A percentile compares a stretch with the other conserved stretches of the same genome.
Evolutionary conservation across 2,888 invertebrate species (phyloP).

Genomic region (Timema cristinae): DNA sequence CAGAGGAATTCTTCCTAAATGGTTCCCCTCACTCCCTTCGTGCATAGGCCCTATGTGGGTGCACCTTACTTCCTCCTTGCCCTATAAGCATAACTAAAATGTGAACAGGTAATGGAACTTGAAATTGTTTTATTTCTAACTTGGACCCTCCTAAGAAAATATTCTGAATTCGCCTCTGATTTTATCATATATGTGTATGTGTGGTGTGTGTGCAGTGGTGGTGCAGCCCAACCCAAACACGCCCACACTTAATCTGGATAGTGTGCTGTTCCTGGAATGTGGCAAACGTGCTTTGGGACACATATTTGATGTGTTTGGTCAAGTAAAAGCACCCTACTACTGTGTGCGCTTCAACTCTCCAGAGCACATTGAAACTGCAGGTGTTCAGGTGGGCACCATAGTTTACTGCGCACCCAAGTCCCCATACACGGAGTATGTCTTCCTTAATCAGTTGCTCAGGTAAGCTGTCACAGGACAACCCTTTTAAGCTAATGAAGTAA

Average conservation of each 20-base stretch:
- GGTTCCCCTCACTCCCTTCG: too few relatives aligned
- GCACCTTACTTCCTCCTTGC: too few relatives aligned
- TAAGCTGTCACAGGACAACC: slow-evolving; percentile 42
- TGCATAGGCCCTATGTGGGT: too few relatives aligned
- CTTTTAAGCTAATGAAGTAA: slow-evolving; percentile 15
- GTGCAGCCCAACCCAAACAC: slow-evolving; percentile 67
- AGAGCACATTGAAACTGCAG: slow-evolving; percentile 67
- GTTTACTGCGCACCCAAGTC: slow-evolving; percentile 82
- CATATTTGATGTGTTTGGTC: slow-evolving; percentile 91
- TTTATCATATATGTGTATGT: neutral
- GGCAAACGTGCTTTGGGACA: slow-evolving; percentile 70
- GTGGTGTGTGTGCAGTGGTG: slow-evolving; percentile 59
- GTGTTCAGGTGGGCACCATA: slow-evolving; percentile 61
- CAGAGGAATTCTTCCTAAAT: too few relatives aligned
- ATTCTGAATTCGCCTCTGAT: neutral
- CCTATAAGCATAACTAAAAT: too few relatives aligned
- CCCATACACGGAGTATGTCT: slow-evolving; percentile 70
- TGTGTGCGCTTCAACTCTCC: slow-evolving; percentile 83
- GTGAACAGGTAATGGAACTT: too few relatives aligned
- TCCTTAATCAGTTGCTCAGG: slow-evolving; percentile 68
- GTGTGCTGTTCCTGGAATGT: slow-evolving; percentile 78
- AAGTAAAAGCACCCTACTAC: slow-evolving; percentile 79
- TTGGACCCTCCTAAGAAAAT: too few relatives aligned
- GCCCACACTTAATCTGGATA: slow-evolving; percentile 80
- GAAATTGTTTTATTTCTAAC: too few relatives aligned